A percentile compares a stretch with the other conserved stretches of the same genome.
Conservation (phyloP, 2,797 vertebrate genomes). For the Micromesistius poutassou region DNA sequence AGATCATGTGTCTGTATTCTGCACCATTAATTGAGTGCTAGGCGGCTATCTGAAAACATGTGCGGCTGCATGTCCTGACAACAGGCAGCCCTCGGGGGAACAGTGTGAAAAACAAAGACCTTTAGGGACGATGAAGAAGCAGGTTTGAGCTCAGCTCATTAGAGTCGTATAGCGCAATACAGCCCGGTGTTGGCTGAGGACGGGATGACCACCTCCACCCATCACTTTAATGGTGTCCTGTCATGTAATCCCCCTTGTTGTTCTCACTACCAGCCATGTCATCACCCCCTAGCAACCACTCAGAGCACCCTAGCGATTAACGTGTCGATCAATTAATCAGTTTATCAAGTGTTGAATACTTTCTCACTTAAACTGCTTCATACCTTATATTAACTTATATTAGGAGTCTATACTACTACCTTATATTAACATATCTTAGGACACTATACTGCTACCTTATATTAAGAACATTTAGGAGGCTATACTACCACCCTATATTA, state of each 20-base stretch:
- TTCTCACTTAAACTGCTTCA: neutral
- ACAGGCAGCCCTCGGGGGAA: conserved; percentile 46
- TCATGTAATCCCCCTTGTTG: neutral
- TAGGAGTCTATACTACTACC: too few relatives aligned
- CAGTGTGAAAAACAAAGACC: conserved; percentile 64
- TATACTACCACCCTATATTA: neutral
- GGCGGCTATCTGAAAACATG: conserved; percentile 20
- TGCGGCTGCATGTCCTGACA: conserved; percentile 51
- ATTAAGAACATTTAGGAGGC: too few relatives aligned
- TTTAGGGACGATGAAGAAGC: conserved; percentile 33
- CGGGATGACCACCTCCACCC: neutral
- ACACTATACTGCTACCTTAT: too few relatives aligned
- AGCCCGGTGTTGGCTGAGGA: conserved; percentile 16
- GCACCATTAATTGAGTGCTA: neutral
- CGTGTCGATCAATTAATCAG: neutral
- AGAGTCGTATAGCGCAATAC: conserved; percentile 18
- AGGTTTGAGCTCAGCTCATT: conserved; percentile 31
- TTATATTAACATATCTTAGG: neutral
- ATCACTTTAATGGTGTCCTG: neutral
- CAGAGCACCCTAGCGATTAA: too few relatives aligned
- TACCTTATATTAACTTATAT: neutral
- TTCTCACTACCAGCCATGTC: neutral
- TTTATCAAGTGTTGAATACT: neutral
- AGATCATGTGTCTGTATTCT: conserved; percentile 9
- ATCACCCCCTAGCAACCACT: neutral